These are phyloP conservation scores for Cynoglossus semilaevis DNA, from an alignment of 2,113 vertebrate genomes.

Conservation along the genomic window DNA sequence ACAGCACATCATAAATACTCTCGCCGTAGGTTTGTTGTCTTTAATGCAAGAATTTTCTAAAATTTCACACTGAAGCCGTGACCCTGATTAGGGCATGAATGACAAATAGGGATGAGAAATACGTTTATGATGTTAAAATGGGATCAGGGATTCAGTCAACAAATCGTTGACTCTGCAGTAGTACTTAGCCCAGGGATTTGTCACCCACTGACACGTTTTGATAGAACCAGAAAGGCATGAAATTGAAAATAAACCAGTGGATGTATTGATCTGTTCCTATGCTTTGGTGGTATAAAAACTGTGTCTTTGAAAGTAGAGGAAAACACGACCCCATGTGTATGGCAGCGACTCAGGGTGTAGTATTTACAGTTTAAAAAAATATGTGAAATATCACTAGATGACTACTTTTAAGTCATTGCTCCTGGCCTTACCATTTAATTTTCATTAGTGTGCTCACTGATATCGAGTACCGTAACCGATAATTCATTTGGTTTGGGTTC, in stretches of 20 bases:
- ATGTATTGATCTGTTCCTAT: slow-evolving; percentile 62
- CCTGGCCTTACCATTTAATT: too few relatives aligned
- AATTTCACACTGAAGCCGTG: slow-evolving; percentile 18
- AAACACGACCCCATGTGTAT: background rate
- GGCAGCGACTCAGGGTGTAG: background rate
- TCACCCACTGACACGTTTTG: slow-evolving; percentile 66
- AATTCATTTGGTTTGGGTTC: too few relatives aligned
- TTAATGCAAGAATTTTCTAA: slow-evolving; percentile 16
- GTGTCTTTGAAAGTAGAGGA: background rate
- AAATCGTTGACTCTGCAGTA: slow-evolving; percentile 54
- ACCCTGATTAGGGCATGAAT: slow-evolving; percentile 36
- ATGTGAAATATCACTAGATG: too few relatives aligned
- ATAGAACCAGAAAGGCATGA: slow-evolving; percentile 70
- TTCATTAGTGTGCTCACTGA: too few relatives aligned
- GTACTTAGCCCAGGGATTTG: slow-evolving; percentile 54
- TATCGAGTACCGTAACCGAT: too few relatives aligned
- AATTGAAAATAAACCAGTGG: slow-evolving; percentile 71
- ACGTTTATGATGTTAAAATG: slow-evolving; percentile 46
- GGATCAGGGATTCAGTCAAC: slow-evolving; percentile 48
- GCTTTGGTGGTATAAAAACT: slow-evolving; percentile 28
- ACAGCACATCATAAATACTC: background rate
- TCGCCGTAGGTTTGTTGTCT: background rate
- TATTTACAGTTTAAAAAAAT: slow-evolving; percentile 1
- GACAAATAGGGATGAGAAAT: slow-evolving; percentile 47
- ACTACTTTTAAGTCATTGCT: background rate